Base-by-base conservation (phyloP, 2,113 vertebrate genomes). In the Chinchilla lanigera region DNA sequence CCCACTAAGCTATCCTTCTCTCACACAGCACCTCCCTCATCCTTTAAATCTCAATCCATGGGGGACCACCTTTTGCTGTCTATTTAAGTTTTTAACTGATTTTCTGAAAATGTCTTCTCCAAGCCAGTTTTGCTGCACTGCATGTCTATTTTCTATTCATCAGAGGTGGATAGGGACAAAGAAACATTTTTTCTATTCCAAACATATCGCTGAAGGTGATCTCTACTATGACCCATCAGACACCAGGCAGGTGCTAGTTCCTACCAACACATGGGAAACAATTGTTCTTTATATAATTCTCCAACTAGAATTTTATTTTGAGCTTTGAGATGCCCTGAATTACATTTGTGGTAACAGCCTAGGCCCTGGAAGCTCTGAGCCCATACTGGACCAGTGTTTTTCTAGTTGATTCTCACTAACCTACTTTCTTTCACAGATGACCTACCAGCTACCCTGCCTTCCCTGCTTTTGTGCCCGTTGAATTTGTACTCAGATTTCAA, bases 401-500 rank as follows among this genome's bases (percentile, higher is more conserved):
- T 35, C 78, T 78, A 60, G n/a, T 14, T 60, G 52, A 69, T 67
- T 88, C 82, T 83, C 82, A 41, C n/a, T 81, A 60, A 13, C 19
- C 54, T 88, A 54, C 22, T 86, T 65, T 93, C 50, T 83, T 54
- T 30, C 28, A 58, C 35, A 9, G 86, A 80, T 47, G 47, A 84
- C 20, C 10, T 78, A 65, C 71, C 56, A 86, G 47, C 35, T 89
- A 20, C 7, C 20, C 61, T 71, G 20, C 13, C 20, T 88, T 86
- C n/a, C 4, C 22, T 58, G 14, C 8, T 52, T 61, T 88, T 88
- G 90, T 20, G 33, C 54, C 33, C 78, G 58, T 69, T 35, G 65
- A 95, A 82, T 33, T 88, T 73, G 38, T 95, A 6, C 86, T 89
- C 60, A 63, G 3, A 81, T 75, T 96, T 96, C 94, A 92, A 94